These are phyloP conservation scores for Hemichromis elongatus DNA, from an alignment of 2,113 vertebrate species.

Conservation along the genomic window DNA sequence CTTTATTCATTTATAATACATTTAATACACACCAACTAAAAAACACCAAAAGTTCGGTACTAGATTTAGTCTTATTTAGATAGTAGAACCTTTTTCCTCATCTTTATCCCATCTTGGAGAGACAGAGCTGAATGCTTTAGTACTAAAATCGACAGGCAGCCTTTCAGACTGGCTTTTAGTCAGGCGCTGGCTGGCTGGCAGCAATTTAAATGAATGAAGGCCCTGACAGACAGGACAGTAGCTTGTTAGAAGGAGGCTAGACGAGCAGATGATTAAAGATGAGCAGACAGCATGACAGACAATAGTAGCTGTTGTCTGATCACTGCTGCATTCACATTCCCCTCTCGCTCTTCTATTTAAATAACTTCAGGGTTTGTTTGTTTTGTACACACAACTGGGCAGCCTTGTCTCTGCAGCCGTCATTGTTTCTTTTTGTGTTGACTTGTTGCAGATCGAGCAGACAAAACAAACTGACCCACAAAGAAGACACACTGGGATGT, in stretches of 20 bases:
- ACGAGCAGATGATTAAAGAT: constrained; percentile 39
- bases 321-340: constrained; percentile 48
- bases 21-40: not conserved
- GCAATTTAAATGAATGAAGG: constrained; percentile 28
- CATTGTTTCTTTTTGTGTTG: constrained; percentile 56
- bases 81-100: not conserved
- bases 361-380: constrained; percentile 64
- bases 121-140: not conserved
- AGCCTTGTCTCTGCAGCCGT: constrained; percentile 45
- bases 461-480: constrained; percentile 57
- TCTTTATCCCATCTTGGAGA: not conserved
- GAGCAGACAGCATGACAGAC: constrained; percentile 35
- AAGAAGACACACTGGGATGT: constrained; percentile 25
- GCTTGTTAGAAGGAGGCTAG: constrained; percentile 36
- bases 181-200: not conserved
- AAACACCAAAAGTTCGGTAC: not conserved
- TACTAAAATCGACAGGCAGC: not conserved
- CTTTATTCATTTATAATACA: not conserved
- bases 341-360: constrained; percentile 47
- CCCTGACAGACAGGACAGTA: constrained; percentile 5
- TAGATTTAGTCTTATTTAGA: not conserved
- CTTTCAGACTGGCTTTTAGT: not conserved
- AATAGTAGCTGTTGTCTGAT: constrained; percentile 55
- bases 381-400: constrained; percentile 67
- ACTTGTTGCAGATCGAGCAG: constrained; percentile 45